Percentiles rank a stretch among this genome's conserved stretches.
phyloP scores from a whole-genome alignment of 2,888 invertebrate genomes.

The Drosophila anomalata region DNA sequence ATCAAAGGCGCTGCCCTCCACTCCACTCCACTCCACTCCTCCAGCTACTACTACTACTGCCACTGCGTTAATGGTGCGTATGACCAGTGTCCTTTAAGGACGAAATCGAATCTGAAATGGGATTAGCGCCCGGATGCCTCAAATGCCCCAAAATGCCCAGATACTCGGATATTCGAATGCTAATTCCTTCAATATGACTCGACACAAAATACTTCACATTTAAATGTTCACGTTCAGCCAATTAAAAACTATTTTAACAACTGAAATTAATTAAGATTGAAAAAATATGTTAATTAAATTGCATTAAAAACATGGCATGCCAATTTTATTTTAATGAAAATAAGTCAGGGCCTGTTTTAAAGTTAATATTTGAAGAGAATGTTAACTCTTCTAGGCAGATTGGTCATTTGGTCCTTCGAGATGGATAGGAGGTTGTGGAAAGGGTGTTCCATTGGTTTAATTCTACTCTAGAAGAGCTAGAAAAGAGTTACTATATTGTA shows the following conservation, averaged over 20 bases:
- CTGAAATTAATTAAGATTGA: not conserved
- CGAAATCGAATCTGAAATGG: slow-evolving; percentile 28
- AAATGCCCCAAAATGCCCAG: not conserved
- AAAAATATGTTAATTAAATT: not conserved
- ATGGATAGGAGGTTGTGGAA: not conserved
- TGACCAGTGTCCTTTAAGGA: slow-evolving; percentile 34
- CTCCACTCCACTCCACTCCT: not conserved
- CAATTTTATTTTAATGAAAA: not conserved
- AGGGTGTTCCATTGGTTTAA: too few species aligned
- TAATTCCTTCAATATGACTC: slow-evolving; percentile 1
- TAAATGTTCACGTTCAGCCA: not conserved
- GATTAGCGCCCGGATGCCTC: slow-evolving; percentile 18
- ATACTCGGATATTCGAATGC: not conserved
- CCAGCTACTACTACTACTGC: too few species aligned
- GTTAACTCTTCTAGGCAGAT: not conserved
- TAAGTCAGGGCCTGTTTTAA: not conserved
- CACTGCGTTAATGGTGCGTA: slow-evolving; percentile 28
- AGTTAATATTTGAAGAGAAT: not conserved
- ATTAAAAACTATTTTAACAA: not conserved
- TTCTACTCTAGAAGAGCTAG: too few species aligned
- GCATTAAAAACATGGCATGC: not conserved
- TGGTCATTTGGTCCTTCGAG: not conserved
- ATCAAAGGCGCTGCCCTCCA: slow-evolving; percentile 37
- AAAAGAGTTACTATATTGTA: too few species aligned
- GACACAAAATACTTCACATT: not conserved